Evolutionary conservation across 2,113 vertebrate species (phyloP).

Genomic region (Gobio gobio): DNA sequence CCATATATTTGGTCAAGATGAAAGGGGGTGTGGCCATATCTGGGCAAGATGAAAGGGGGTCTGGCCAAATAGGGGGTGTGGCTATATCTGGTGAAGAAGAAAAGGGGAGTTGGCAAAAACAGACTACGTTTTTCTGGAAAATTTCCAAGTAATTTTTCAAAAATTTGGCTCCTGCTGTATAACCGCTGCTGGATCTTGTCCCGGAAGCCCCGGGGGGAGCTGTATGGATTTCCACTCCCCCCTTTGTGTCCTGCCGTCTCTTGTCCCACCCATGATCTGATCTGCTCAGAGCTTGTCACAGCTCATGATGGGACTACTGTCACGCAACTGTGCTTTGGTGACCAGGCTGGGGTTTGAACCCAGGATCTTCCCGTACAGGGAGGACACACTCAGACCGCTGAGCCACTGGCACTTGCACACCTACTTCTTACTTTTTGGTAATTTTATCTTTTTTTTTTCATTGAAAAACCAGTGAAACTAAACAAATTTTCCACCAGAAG

Average conservation of each 20-base stretch:
- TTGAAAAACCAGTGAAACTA: background rate
- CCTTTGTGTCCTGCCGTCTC: background rate
- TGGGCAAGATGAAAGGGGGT: too few species aligned
- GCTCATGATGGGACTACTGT: accelerated
- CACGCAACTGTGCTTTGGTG: background rate
- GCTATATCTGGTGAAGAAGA: too few species aligned
- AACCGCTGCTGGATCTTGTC: background rate
- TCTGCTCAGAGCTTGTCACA: background rate
- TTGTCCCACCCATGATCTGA: background rate
- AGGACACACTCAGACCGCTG: background rate
- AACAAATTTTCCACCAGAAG: too few species aligned
- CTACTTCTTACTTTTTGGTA: accelerated
- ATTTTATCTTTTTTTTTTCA: background rate
- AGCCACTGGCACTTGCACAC: background rate
- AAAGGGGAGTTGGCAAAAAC: too few species aligned
- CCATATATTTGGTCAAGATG: too few species aligned
- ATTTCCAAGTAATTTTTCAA: background rate
- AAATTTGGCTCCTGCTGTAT: accelerated
- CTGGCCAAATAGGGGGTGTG: too few species aligned
- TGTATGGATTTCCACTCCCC: background rate
- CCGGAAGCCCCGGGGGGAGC: background rate
- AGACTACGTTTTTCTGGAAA: background rate
- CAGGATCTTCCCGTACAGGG: background rate
- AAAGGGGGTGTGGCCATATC: too few species aligned
- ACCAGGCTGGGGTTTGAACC: background rate